Evolutionary conservation across 2,888 invertebrate genomes (phyloP).

Genomic region (Aspidapion aeneum): DNA sequence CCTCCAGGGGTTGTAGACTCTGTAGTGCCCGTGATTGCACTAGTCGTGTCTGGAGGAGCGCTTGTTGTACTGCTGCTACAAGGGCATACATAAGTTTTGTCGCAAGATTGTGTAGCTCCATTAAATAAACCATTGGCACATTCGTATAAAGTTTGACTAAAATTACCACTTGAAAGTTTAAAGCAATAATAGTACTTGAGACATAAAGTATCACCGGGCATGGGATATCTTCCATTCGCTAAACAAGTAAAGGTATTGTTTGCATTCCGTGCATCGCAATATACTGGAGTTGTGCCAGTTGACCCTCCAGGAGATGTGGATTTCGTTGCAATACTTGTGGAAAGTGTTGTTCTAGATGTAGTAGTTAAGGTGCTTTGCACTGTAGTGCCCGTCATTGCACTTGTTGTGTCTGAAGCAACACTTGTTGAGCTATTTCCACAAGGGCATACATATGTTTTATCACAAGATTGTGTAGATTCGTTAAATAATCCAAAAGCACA

Average conservation of each 20-base stretch:
- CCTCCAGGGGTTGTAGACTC: background rate
- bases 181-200: slow-evolving; percentile 24
- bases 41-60: background rate
- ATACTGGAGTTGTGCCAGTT: background rate
- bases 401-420: no score
- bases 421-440: no score
- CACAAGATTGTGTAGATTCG: no score
- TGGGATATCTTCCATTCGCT: slow-evolving; percentile 16
- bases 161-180: slow-evolving; percentile 2
- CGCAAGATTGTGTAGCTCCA: slow-evolving; percentile 1
- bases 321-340: no score
- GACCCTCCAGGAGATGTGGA: background rate
- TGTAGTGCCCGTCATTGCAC: no score
- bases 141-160: background rate
- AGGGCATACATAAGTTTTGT: slow-evolving; percentile 32
- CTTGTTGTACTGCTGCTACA: slow-evolving; percentile 3
- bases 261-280: slow-evolving; percentile 7
- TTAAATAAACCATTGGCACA: slow-evolving; percentile 7
- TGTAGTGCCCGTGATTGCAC: background rate
- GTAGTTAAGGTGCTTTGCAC: no score
- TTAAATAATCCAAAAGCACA: no score
- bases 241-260: slow-evolving; percentile 11
- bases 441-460: no score
- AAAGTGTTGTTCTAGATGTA: no score
- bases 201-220: slow-evolving; percentile 22